Conservation (phyloP, 2,113 vertebrate genomes). For the Madoqua kirkii region DNA sequence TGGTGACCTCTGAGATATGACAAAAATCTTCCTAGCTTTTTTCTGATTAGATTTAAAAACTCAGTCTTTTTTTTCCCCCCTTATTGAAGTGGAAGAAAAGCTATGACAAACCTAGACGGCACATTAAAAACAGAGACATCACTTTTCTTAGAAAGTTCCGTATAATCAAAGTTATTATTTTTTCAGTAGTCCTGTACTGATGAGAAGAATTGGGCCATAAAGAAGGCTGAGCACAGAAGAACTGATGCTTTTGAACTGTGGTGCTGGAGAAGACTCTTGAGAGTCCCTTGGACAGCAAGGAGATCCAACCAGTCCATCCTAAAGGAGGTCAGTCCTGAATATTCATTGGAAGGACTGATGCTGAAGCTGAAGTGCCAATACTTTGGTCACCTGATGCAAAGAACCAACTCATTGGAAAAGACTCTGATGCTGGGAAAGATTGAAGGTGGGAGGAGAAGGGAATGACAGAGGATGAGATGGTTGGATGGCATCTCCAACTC, state of each 20-base stretch:
- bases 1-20: background rate
- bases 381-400: background rate
- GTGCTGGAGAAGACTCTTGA: background rate
- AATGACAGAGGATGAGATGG: background rate
- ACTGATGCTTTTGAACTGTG: background rate
- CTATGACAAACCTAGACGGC: background rate
- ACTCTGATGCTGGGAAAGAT: background rate
- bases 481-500: background rate
- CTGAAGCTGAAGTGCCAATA: background rate
- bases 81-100: background rate
- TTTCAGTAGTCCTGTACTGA: background rate
- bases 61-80: background rate
- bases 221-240: background rate
- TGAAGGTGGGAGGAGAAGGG: background rate
- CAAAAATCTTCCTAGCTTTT: background rate
- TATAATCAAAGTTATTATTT: background rate
- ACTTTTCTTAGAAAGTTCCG: background rate
- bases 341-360: background rate
- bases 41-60: background rate
- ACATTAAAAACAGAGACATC: background rate
- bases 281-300: background rate
- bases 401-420: background rate
- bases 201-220: background rate
- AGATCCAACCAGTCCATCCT: background rate
- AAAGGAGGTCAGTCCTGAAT: background rate